Percentiles rank a stretch among this genome's conserved stretches.
Evolutionary conservation across 1,140 invertebrate genomes (phyloP).

Genomic region (Holotrichia oblita): DNA sequence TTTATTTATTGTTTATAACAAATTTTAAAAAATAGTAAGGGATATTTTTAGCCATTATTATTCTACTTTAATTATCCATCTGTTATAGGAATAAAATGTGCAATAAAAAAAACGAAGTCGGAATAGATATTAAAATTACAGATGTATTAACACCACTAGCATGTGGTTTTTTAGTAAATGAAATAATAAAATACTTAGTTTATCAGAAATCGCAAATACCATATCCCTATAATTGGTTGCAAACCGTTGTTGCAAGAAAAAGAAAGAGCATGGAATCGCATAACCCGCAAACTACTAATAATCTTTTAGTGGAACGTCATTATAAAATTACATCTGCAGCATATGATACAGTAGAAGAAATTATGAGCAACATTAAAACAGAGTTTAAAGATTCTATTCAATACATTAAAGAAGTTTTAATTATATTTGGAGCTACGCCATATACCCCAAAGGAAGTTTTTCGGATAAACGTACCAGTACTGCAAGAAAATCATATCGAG

Average conservation of each 20-base stretch:
- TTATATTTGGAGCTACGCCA: conserved; percentile 46
- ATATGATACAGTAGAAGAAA: conserved; percentile 45
- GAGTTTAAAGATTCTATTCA: conserved; percentile 39
- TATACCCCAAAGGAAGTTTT: conserved; percentile 46
- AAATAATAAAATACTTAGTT: conserved; percentile 46
- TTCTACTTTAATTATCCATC: neutral
- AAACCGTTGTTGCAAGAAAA: conserved; percentile 42
- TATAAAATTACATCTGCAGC: conserved; percentile 42
- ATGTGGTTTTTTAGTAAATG: conserved; percentile 44
- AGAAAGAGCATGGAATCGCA: conserved; percentile 23
- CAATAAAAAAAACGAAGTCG: neutral
- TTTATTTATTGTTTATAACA: too few relatives aligned
- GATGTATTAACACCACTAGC: conserved; percentile 45
- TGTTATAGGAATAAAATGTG: conserved; percentile 30
- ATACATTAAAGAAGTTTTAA: conserved; percentile 43
- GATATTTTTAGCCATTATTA: too few relatives aligned
- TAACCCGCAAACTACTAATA: conserved; percentile 18
- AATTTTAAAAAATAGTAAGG: too few relatives aligned
- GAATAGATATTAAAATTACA: conserved; percentile 38
- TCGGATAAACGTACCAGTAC: conserved; percentile 41
- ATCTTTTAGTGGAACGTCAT: conserved; percentile 43
- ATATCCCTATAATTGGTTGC: conserved; percentile 47
- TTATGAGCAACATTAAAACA: conserved; percentile 39
- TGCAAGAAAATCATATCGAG: conserved; percentile 43
- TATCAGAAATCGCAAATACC: conserved; percentile 49